A percentile compares a stretch with the other conserved stretches of the same genome.
phyloP scores from a whole-genome alignment of 2,797 vertebrate species.

The Sebastes iracundus region DNA sequence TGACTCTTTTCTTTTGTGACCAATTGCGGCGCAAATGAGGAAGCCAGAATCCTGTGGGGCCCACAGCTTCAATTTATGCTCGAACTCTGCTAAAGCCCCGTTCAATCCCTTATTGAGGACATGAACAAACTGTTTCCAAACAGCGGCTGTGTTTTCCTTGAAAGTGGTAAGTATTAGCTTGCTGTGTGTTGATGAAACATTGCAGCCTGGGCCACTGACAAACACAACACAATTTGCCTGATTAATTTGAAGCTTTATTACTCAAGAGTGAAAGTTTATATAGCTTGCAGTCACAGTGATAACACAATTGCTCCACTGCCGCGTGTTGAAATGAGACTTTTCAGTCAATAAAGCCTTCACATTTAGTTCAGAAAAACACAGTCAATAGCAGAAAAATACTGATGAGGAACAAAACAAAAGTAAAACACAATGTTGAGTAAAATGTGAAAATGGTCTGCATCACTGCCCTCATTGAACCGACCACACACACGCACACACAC shows the following conservation, averaged over 20 bases:
- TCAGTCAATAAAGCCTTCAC: constrained; percentile 49
- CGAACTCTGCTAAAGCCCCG: constrained; percentile 45
- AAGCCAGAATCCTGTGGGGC: constrained; percentile 36
- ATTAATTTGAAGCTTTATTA: constrained; percentile 69
- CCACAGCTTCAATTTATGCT: constrained; percentile 54
- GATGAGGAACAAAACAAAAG: constrained; percentile 16
- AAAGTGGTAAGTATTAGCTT: constrained; percentile 28
- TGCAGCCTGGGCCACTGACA: constrained; percentile 41
- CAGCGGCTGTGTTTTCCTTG: constrained; percentile 27
- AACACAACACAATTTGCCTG: constrained; percentile 59
- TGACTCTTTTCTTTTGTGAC: constrained; percentile 35
- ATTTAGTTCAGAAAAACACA: constrained; percentile 42
- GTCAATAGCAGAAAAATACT: constrained; percentile 19
- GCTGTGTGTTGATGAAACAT: constrained; percentile 52
- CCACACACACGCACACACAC: background rate
- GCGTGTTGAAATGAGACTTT: constrained; percentile 38
- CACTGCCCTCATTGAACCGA: background rate
- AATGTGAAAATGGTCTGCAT: background rate
- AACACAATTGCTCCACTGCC: constrained; percentile 47
- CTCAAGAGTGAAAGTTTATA: constrained; percentile 61
- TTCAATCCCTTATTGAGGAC: constrained; percentile 46
- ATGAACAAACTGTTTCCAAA: constrained; percentile 39
- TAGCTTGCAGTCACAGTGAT: constrained; percentile 59
- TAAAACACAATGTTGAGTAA: background rate
- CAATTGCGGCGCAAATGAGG: constrained; percentile 31